Conservation (phyloP, 1,140 invertebrate species). For the Achatina immaculata region DNA sequence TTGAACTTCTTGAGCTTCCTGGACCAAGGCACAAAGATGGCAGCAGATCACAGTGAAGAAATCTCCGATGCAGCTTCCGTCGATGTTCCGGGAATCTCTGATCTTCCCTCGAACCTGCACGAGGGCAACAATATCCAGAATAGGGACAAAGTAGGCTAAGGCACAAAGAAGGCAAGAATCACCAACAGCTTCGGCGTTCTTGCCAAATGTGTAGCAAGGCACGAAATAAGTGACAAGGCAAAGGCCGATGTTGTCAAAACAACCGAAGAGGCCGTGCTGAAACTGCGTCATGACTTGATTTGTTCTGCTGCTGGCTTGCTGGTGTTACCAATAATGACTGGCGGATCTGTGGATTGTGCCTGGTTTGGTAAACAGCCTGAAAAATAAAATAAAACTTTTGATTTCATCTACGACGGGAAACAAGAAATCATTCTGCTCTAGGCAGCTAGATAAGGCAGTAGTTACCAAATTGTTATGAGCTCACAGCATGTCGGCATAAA, state of each 20-base stretch:
- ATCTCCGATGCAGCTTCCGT: conserved; percentile 11
- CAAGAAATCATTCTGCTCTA: too few relatives aligned
- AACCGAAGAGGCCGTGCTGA: conserved; percentile 59
- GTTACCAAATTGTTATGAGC: too few relatives aligned
- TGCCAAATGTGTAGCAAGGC: conserved; percentile 60
- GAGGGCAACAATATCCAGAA: conserved; percentile 38
- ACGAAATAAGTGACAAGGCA: conserved; percentile 63
- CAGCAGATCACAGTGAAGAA: conserved; percentile 4
- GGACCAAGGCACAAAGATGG: conserved; percentile 21
- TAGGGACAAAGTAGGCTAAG: conserved; percentile 46
- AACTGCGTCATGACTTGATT: conserved; percentile 31
- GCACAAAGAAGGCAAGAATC: conserved; percentile 57
- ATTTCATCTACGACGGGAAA: too few relatives aligned
- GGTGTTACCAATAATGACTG: neutral
- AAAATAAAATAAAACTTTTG: neutral
- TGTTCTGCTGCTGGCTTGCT: neutral
- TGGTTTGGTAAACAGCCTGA: neutral
- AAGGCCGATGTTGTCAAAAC: conserved; percentile 57
- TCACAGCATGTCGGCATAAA: too few relatives aligned
- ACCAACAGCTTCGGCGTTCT: conserved; percentile 62
- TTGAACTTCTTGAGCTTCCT: conserved; percentile 25
- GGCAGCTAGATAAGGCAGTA: too few relatives aligned
- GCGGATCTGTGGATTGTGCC: neutral
- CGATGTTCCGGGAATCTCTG: conserved; percentile 50
- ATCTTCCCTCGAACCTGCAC: conserved; percentile 49